These are phyloP conservation scores for Sminthurinus aureus DNA, from an alignment of 2,888 invertebrate genomes.

Conservation along the genomic window DNA sequence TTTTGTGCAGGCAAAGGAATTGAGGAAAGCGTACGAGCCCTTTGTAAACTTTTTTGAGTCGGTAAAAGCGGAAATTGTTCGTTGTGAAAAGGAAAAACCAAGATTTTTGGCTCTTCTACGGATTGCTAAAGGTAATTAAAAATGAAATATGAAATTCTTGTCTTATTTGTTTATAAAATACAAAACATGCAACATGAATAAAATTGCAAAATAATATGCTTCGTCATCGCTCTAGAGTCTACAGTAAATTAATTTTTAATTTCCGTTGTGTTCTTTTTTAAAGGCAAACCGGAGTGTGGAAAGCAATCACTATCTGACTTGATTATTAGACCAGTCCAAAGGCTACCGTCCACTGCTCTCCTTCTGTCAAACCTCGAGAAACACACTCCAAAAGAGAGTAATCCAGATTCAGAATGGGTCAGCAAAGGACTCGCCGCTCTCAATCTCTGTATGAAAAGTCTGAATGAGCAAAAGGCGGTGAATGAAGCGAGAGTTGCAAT, in stretches of 20 bases:
- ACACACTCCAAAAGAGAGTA: slow-evolving; percentile 85
- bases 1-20: slow-evolving; percentile 73
- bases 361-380: slow-evolving; percentile 95
- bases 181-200: too few species aligned
- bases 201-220: too few species aligned
- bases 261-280: too few species aligned
- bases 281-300: slow-evolving; percentile 86
- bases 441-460: slow-evolving; percentile 67
- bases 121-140: slow-evolving; percentile 78
- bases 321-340: slow-evolving; percentile 96
- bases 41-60: slow-evolving; percentile 99
- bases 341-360: slow-evolving; percentile 94
- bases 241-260: too few species aligned
- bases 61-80: slow-evolving; percentile 89
- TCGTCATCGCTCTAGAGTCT: too few species aligned
- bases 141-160: not conserved
- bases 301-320: slow-evolving; percentile 94
- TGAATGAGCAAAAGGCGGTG: slow-evolving; percentile 97
- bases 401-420: slow-evolving; percentile 72
- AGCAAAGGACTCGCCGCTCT: slow-evolving; percentile 55
- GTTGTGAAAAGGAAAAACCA: slow-evolving; percentile 91
- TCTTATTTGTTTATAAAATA: too few species aligned
- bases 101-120: slow-evolving; percentile 98
- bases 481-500: slow-evolving; percentile 95
- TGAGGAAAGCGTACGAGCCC: slow-evolving; percentile 94